A percentile compares a stretch with the other conserved stretches of the same genome.
Evolutionary conservation across 2,888 invertebrate species (phyloP).

Genomic region (Phyto melanocephala): DNA sequence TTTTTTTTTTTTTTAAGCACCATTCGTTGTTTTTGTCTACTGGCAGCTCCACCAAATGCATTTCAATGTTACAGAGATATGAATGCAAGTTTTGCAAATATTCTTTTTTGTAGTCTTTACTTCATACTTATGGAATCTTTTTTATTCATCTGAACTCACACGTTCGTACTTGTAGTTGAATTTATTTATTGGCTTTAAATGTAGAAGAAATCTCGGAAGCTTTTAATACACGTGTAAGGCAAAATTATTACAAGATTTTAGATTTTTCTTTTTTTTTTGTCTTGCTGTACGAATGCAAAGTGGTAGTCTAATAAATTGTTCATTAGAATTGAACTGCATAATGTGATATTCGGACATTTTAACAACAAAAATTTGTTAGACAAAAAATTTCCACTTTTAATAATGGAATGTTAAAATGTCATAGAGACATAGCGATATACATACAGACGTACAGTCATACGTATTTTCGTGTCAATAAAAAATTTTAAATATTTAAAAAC

Average conservation of each 20-base stretch:
- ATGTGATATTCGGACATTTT: constrained; percentile 35
- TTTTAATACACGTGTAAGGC: constrained; percentile 62
- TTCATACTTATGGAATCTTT: constrained; percentile 33
- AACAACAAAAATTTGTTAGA: constrained; percentile 45
- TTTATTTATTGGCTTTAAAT: constrained; percentile 51
- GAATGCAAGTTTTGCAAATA: background rate
- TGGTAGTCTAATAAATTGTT: constrained; percentile 52
- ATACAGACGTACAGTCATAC: background rate
- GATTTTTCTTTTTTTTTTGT: background rate
- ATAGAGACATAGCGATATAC: too few relatives aligned
- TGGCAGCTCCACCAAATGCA: constrained; percentile 34
- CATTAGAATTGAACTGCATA: constrained; percentile 47
- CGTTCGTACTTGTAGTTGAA: constrained; percentile 2
- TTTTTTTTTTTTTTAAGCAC: background rate
- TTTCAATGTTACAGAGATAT: constrained; percentile 51
- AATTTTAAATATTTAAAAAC: too few relatives aligned
- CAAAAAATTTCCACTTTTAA: constrained; percentile 11
- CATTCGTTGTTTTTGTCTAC: constrained; percentile 24
- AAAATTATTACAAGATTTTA: constrained; percentile 54
- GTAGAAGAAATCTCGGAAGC: constrained; percentile 61
- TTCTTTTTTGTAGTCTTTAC: constrained; percentile 6
- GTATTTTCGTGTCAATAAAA: too few relatives aligned
- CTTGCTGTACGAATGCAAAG: constrained; percentile 8
- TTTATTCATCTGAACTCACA: constrained; percentile 33
- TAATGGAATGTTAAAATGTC: constrained; percentile 14